Base-by-base conservation (phyloP, 1,140 invertebrate genomes). In the Drosophila erecta region DNA sequence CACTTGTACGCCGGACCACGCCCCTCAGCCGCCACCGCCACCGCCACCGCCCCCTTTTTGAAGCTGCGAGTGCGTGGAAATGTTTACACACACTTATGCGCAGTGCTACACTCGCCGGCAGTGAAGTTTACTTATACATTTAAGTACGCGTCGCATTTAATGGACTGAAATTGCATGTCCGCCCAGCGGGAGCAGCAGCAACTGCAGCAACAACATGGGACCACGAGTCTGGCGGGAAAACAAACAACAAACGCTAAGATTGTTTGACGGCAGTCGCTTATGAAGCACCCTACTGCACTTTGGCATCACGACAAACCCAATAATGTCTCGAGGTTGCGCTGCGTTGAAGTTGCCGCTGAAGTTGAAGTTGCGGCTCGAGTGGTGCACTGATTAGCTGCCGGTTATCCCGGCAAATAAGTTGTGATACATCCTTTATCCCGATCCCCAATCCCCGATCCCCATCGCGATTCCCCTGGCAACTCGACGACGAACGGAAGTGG, bases 81-180 rank as follows among this genome's bases (percentile, higher is more conserved):
- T 81, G 74, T 75, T 87, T 78, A 85, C 81, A 81, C 64, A 85
- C 55, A 75, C 81, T 86, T 66, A 60, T 81, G 74, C 71, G 74
- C 71, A 70, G 64, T 61, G 76, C 67, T 80, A 60, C 55, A 56
- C 57, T 56, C 57, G 49, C 64, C 56, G 46, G 74, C 50, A 70
- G 41, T 66, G 61, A 62, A 80, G 80, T 76, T 80, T 69, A 75
- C 70, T 66, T 76, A 76, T 76, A 76, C 54, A 56, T 73, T 76
- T 76, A 76, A 76, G 74, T 76, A 76, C 51, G 74, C 73, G 74
- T 76, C 64, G 74, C 60, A 76, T 76, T 76, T 76, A 76, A 76
- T 76, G 73, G 73, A 76, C 62, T 73, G 74, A 76, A 76, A 76
- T 76, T 69, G 73, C 74, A 76, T 60, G 62, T 24, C 73, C 30